Base-by-base conservation (phyloP, 2,888 invertebrate genomes). In the Synanthedon vespiformis region DNA sequence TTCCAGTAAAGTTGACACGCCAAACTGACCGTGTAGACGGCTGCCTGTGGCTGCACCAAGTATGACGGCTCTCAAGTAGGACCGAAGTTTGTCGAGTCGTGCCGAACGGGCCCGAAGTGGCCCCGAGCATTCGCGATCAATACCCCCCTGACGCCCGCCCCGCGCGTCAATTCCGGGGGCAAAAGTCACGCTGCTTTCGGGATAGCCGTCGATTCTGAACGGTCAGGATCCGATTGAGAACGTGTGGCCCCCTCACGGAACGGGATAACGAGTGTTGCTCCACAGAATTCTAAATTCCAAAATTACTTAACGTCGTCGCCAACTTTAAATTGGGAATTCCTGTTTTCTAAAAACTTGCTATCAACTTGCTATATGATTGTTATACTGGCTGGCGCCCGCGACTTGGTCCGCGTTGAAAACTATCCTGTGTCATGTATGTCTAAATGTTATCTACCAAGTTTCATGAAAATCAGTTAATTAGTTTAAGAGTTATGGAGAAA, bases 121-220 rank as follows among this genome's bases (percentile, higher is more conserved):
- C 67, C 68, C 71, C 81, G 79, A 80, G 70, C 67, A 63, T 63
- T 61, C 70, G 74, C 83, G 85, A 86, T 86, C 86, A 82, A 86
- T 86, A 86, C 78, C 77, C 72, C 70, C 65, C 68, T 69, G 73
- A 71, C 70, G 69, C 73, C 75, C 75, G 72, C 71, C 68, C 68
- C 57, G 71, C 75, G 74, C 80, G 80, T 81, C 84, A 80, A 81
- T 80, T 81, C 80, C 74, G 77, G 78, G 80, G 77, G 74, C 80
- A 85, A 80, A 85, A 87, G 87, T 87, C 87, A 85, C 78, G 77
- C 62, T 56, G 68, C 74, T 80, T 81, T 72, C 68, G 68, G 79
- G 80, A 77, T 78, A 75, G 77, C 77, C 77, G 80, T 75, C 78
- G 80, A 84, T 80, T 81, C 73, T 65, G 74, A 74, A 73, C 77